Conservation (phyloP, 92 coral and sea anemone genomes). For the Parazoanthus swiftii region DNA sequence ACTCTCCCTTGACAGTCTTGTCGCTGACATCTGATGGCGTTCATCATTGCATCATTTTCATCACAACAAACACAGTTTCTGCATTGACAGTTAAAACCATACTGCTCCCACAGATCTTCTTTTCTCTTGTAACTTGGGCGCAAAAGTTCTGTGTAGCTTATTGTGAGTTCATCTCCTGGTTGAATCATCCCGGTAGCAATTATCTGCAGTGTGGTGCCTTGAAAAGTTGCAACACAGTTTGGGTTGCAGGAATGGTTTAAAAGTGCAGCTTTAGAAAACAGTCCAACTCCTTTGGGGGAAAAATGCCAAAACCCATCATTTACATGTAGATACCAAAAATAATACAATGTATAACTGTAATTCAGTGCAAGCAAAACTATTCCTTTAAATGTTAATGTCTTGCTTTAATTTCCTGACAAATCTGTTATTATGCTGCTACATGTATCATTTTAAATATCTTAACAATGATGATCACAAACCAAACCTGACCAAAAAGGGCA, state of each 20-base stretch:
- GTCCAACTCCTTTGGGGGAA: constrained; percentile 74
- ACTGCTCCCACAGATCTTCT: constrained; percentile 71
- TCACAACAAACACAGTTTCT: constrained; percentile 51
- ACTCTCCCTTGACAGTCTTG: constrained; percentile 61
- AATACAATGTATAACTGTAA: too few relatives aligned
- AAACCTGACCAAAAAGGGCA: too few relatives aligned
- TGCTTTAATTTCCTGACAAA: too few relatives aligned
- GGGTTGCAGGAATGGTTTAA: constrained; percentile 95
- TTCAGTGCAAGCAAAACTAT: too few relatives aligned
- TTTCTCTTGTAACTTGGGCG: constrained; percentile 72
- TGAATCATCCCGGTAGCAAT: constrained; percentile 64
- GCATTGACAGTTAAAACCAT: constrained; percentile 84
- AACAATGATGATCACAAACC: too few relatives aligned
- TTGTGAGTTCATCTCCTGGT: constrained; percentile 79
- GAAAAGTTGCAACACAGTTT: constrained; percentile 84
- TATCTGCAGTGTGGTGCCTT: constrained; percentile 59
- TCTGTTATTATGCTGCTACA: too few relatives aligned
- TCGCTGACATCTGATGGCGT: constrained; percentile 64
- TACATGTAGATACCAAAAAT: background rate
- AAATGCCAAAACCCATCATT: background rate
- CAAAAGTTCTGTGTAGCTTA: constrained; percentile 88
- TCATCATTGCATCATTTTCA: constrained; percentile 68
- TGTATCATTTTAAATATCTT: too few relatives aligned
- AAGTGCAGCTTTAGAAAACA: constrained; percentile 60
- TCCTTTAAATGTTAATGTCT: too few relatives aligned